Conservation (phyloP, 2,797 vertebrate species). For the Coluber constrictor region DNA sequence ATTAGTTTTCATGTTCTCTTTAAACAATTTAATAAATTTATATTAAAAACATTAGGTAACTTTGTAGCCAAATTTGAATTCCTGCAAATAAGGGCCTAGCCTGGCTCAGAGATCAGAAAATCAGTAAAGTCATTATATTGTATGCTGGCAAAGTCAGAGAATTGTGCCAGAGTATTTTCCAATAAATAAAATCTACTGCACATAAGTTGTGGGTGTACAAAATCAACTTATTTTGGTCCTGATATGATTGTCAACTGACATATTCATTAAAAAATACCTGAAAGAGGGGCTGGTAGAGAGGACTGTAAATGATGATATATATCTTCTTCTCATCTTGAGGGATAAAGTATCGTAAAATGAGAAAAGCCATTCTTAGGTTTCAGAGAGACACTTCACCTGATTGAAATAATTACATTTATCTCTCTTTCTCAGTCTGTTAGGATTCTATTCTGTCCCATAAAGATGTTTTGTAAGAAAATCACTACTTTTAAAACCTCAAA, state of each 20-base stretch:
- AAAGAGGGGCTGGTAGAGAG: not conserved
- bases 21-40: not conserved
- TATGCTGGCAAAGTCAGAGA: not conserved
- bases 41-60: not conserved
- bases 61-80: not conserved
- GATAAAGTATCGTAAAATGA: constrained; percentile 12
- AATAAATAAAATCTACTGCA: not conserved
- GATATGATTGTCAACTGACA: constrained; percentile 7
- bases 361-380: constrained; percentile 14
- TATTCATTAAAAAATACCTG: not conserved
- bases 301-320: not conserved
- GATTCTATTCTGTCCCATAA: not conserved
- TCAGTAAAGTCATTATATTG: not conserved
- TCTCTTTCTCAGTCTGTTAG: not conserved
- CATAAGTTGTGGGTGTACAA: not conserved
- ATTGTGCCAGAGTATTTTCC: not conserved
- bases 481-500: not conserved
- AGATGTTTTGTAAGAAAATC: not conserved
- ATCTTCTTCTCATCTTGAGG: constrained; percentile 12
- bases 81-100: not conserved
- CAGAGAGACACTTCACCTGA: constrained; percentile 27
- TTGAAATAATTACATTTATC: constrained; percentile 1
- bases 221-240: constrained; percentile 16
- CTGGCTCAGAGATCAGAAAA: not conserved
- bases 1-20: not conserved